Percentiles rank a stretch among this genome's conserved stretches.
phyloP scores from a whole-genome alignment of 2,113 vertebrate genomes.

The Ramphastos sulfuratus region DNA sequence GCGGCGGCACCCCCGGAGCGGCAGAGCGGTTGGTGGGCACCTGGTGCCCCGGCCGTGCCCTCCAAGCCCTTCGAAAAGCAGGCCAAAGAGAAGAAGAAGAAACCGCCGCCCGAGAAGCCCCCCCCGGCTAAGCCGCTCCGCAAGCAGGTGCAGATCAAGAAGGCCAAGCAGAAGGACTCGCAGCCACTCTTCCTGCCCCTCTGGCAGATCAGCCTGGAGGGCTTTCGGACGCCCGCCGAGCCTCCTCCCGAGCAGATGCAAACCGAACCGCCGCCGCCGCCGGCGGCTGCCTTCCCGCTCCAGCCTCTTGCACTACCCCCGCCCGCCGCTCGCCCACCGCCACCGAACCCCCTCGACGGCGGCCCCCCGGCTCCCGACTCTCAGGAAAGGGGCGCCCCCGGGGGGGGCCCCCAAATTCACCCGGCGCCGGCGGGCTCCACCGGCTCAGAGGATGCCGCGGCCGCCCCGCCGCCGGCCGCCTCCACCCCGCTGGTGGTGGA shows the following conservation, averaged over 20 bases:
- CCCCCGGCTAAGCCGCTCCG: conserved; percentile 78
- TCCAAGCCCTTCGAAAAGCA: conserved; percentile 80
- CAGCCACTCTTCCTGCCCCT: conserved; percentile 88
- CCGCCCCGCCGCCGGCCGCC: not conserved
- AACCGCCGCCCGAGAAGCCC: conserved; percentile 75
- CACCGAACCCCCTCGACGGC: conserved; percentile 75
- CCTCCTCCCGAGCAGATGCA: conserved; percentile 58
- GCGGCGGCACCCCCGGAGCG: conserved; percentile 68
- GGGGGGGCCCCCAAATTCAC: conserved; percentile 43
- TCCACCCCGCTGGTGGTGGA: conserved; percentile 76
- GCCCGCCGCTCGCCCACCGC: conserved; percentile 56
- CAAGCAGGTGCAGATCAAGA: conserved; percentile 91
- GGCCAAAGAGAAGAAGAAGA: conserved; percentile 90
- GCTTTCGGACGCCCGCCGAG: conserved; percentile 56
- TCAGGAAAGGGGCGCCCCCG: conserved; percentile 88
- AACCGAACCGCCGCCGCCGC: conserved; percentile 42
- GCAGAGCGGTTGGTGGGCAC: conserved; percentile 87
- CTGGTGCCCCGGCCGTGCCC: conserved; percentile 1
- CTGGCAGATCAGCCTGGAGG: conserved; percentile 85
- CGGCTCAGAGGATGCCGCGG: conserved; percentile 7
- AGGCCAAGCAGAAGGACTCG: conserved; percentile 87
- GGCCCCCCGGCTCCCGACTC: conserved; percentile 78
- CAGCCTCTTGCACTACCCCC: conserved; percentile 68
- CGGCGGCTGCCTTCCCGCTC: not conserved
- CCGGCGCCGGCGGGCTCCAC: not conserved